phyloP scores from a whole-genome alignment of 1,140 invertebrate genomes.

The Leptonema lineaticorne region DNA sequence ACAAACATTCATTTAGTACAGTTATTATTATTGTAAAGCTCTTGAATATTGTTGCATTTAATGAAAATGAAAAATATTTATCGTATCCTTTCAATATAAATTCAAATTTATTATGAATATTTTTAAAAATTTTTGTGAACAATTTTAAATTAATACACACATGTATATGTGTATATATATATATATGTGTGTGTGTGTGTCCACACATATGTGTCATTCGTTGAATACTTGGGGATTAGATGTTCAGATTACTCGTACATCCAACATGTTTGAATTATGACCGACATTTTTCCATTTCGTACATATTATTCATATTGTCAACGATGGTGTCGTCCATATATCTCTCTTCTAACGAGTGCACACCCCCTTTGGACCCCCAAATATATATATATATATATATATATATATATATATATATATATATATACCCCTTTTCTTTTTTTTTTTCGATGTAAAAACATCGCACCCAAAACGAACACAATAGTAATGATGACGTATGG shows the following conservation, averaged over 20 bases:
- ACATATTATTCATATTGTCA: conserved; percentile 12
- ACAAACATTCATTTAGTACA: too few species aligned
- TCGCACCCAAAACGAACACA: too few species aligned
- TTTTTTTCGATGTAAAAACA: too few species aligned
- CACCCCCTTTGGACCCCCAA: not conserved
- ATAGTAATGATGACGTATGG: too few species aligned
- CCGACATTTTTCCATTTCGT: conserved; percentile 15
- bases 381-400: not conserved
- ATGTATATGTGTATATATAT: not conserved
- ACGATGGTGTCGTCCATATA: not conserved
- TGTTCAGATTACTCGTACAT: conserved; percentile 3
- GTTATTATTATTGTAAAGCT: too few species aligned
- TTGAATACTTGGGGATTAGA: not conserved
- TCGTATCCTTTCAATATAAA: too few species aligned
- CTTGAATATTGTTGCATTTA: too few species aligned
- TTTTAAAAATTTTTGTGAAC: too few species aligned
- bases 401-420: not conserved
- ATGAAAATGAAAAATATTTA: too few species aligned
- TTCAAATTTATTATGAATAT: too few species aligned
- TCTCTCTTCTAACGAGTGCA: not conserved
- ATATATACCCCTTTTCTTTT: too few species aligned
- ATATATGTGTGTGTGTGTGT: too few species aligned
- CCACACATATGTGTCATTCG: not conserved
- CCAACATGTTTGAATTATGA: conserved; percentile 15
- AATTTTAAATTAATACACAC: not conserved